These are phyloP conservation scores for Puntigrus tetrazona DNA, from an alignment of 2,113 vertebrate genomes.

Conservation along the genomic window DNA sequence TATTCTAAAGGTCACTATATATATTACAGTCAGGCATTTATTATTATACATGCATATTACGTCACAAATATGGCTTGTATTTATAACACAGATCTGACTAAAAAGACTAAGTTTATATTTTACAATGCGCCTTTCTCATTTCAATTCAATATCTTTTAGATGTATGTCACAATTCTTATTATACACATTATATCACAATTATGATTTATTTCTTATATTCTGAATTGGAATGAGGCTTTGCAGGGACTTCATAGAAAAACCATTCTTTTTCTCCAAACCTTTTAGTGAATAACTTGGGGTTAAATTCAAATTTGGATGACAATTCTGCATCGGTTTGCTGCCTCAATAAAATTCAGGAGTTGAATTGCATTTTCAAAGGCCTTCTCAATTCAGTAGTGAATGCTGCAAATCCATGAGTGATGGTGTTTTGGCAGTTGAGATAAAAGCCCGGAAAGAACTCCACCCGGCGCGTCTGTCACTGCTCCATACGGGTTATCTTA, in stretches of 20 bases:
- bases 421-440: conserved; percentile 18
- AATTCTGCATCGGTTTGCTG: not conserved
- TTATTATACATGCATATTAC: too few species aligned
- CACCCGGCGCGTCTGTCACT: not conserved
- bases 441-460: not conserved
- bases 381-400: not conserved
- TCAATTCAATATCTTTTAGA: not conserved
- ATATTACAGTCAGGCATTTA: too few species aligned
- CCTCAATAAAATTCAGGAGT: not conserved
- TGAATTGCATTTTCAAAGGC: not conserved
- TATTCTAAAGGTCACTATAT: too few species aligned
- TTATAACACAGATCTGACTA: too few species aligned
- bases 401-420: not conserved
- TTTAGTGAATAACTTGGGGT: not conserved
- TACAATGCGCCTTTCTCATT: not conserved
- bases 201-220: not conserved
- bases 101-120: not conserved
- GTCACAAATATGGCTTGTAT: too few species aligned
- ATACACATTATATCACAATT: not conserved
- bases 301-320: not conserved
- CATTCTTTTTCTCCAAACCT: not conserved
- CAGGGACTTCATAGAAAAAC: not conserved
- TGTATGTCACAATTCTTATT: not conserved
- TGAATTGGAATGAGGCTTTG: not conserved
- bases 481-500: conserved; percentile 18